Base-by-base conservation (phyloP, 2,113 vertebrate genomes). In the Atrichornis clamosus region DNA sequence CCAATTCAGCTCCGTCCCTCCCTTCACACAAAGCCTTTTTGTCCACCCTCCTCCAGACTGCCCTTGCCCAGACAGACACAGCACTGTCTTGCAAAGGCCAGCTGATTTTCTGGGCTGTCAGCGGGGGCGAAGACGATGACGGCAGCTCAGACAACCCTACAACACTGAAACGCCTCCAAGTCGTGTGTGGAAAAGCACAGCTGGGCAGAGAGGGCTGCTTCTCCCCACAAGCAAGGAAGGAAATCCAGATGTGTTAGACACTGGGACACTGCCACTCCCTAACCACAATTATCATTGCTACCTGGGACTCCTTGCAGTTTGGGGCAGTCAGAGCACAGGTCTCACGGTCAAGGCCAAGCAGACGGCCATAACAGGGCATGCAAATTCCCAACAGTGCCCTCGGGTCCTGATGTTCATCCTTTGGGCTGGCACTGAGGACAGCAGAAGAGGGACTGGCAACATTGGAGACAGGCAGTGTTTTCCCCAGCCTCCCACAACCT, bases 181-280 rank as follows among this genome's bases (percentile, higher is more conserved):
- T 46, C 41, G 10, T 0, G 0, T 4, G 14, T 2, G 2, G 42
- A 75, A 72, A 15, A 26, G 75, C 53, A 30, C 0, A 0, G 33
- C 26, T 39, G 41, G 55, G 76, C 42, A 70, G 53, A 2, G 4
- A 47, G 79, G 30, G n/a, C 55, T 60, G 75, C 50, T 84, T 24
- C 68, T 77, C 22, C 27, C 44, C 9, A 1, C 27, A 35, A 65
- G 28, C 49, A 73, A 44, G 6, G 15, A 82, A 69, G 35, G 27
- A 88, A 30, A 49, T 4, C 11, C 44, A 12, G 9, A 16, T 26
- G 52, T 26, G 20, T 53, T n/a, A 65, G 44, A 24, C 56, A 63
- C 10, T 47, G 68, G 4, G 26, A 39, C 13, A n/a, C 11, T 37
- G 44, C 44, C 49, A n/a, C 21, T 62, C 23, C 50, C 17, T 68